Evolutionary conservation across 92 coral and sea anemone species (phyloP), one percentile per base, ranked within the genome.

Genomic region (Palythoa grandis): DNA sequence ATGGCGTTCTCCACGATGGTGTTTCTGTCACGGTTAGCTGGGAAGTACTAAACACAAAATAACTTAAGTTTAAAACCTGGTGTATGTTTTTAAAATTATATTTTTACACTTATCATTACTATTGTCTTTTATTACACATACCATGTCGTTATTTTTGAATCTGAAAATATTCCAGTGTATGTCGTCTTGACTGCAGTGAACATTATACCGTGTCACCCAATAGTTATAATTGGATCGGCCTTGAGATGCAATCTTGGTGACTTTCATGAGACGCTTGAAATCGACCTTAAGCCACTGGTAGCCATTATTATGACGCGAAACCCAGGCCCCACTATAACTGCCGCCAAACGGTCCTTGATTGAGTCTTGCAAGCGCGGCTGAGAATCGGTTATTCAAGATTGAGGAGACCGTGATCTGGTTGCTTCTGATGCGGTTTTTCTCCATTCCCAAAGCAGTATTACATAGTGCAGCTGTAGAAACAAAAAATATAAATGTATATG

Each of bases 271-370:
- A 12, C 95, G 93, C 40, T 88, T 79, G 70, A 95, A 95, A 89
- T 95, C 96, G 40, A 91, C 90, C 57, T 91, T 89, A 60, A 90
- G 86, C 98, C 98, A 94, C 88, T 94, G 98, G 23, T 92, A 53
- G 48, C 90, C 77, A 79, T 94, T 94, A 70, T 78, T 88, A 86
- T 94, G 83, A 5, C 73, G 85, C 19, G 98, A 83, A 57, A 94
- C 91, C 98, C 98, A 94, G 20, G 94, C 94, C 47, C 96, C 96
- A 11, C 89, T 86, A 69, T 84, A 86, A 24, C 91, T 79, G n/a
- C 96, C 96, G 10, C 88, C 52, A 37, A 77, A 19, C 54, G 87
- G 79, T 16, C 57, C 88, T 54, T 88, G 88, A 58, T 89, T 87
- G 22, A 93, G 90, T 71, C 97, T 89, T 39, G 91, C 97, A 50